Evolutionary conservation across 1,140 invertebrate species (phyloP).

Genomic region (Trichogramma pretiosum): DNA sequence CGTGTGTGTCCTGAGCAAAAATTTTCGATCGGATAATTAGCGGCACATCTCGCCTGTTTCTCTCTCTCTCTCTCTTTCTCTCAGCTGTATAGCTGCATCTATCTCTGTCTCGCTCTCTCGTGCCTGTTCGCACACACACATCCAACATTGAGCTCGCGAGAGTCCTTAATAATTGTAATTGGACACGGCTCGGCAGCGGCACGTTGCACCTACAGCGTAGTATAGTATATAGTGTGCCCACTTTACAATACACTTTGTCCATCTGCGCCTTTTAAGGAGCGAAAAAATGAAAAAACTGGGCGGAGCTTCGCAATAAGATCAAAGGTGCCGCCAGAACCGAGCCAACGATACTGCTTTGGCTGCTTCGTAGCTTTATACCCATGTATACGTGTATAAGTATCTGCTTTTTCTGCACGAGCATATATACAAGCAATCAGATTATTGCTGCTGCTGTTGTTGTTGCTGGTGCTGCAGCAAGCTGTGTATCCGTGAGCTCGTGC

Average conservation of each 20-base stretch:
- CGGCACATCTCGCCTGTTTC: slow-evolving; percentile 21
- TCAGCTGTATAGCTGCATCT: too few relatives aligned
- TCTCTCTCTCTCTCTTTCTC: slow-evolving; percentile 8
- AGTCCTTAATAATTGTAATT: slow-evolving; percentile 49
- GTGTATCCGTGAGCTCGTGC: too few relatives aligned
- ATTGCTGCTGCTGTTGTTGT: too few relatives aligned
- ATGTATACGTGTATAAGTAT: too few relatives aligned
- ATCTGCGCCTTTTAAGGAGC: slow-evolving; percentile 49
- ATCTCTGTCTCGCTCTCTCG: too few relatives aligned
- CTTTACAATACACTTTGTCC: slow-evolving; percentile 50
- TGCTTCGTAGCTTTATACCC: too few relatives aligned
- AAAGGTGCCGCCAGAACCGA: slow-evolving; percentile 41
- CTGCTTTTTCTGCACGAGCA: too few relatives aligned
- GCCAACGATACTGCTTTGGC: too few relatives aligned
- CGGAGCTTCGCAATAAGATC: slow-evolving; percentile 42
- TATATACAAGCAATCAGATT: too few relatives aligned
- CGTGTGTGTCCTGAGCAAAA: slow-evolving; percentile 25
- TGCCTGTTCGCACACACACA: too few relatives aligned
- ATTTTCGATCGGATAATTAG: slow-evolving; percentile 38
- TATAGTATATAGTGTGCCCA: slow-evolving; percentile 32
- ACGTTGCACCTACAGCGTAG: slow-evolving; percentile 43
- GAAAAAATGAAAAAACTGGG: slow-evolving; percentile 48
- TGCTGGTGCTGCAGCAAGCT: too few relatives aligned
- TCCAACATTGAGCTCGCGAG: slow-evolving; percentile 7
- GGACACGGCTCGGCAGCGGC: slow-evolving; percentile 46